Evolutionary conservation across 2,888 invertebrate species (phyloP), one percentile per base, ranked within the genome.

Genomic region (Hartigia nigra): DNA sequence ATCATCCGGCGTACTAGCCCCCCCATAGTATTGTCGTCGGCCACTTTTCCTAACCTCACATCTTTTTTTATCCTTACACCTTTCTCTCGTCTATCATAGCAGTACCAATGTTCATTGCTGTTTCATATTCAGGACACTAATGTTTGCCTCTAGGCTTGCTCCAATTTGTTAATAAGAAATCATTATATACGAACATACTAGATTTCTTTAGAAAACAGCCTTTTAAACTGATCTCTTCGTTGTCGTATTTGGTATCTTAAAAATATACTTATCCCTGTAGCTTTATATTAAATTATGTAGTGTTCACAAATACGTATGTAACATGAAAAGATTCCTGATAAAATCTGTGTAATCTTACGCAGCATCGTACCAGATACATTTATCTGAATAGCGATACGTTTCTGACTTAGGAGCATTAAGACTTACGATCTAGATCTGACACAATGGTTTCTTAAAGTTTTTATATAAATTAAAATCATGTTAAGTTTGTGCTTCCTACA

Each of bases 1-100:
- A n/a, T 31, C 36, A 70, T 37, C 70, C 35, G 34, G 14, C 70
- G 77, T 77, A 70, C 35, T 35, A 69, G 70, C 31, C 34, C 36
- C 36, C 35, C 72, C 70, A 70, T 23, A 23, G 55, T 55, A 55
- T 55, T 23, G 23, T 55, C 23, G 55, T 55, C 55, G 55, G 23
- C 23, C 55, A 55, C 55, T 55, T 55, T 55, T 55, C 55, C 55
- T 55, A 55, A 55, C 55, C 55, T 55, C 55, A 23, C 55, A 55
- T 55, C 39, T 23, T 55, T 55, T 55, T 55, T 23, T 23, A 55
- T 55, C 55, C 55, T 55, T 55, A 55, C 9, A 55, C 55, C 55
- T 55, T 55, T 55, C 55, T 55, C 55, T 55, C 23, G 23, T 23
- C 5, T 55, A 23, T 55, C 9, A 55, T 55, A 23, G 55, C 23